These are phyloP conservation scores for Mylabris phalerata DNA, from an alignment of 1,140 invertebrate genomes.

Conservation along the genomic window DNA sequence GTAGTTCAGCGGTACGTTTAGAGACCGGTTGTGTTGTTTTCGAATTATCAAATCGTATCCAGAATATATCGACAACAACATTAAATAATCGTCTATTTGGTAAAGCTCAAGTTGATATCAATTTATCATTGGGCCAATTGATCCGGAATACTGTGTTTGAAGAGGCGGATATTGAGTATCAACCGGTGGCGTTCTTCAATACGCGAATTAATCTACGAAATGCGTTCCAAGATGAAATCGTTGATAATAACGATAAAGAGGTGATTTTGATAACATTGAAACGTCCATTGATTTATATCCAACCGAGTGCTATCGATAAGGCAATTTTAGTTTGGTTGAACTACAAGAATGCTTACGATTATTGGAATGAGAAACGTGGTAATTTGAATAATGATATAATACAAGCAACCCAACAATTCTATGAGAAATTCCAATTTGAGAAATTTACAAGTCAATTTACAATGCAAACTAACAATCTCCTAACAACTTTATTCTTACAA, in stretches of 20 bases:
- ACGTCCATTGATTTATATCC: constrained; percentile 87
- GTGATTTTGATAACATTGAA: constrained; percentile 87
- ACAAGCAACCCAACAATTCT: constrained; percentile 71
- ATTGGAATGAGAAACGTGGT: constrained; percentile 93
- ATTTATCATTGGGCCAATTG: constrained; percentile 89
- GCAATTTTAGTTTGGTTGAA: constrained; percentile 97
- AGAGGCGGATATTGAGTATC: constrained; percentile 93
- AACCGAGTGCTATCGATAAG: constrained; percentile 92
- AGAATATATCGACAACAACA: constrained; percentile 68
- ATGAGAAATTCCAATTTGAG: constrained; percentile 69
- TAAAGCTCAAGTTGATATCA: constrained; percentile 89
- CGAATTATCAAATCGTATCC: constrained; percentile 88
- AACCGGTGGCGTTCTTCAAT: constrained; percentile 95
- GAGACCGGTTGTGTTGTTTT: constrained; percentile 86
- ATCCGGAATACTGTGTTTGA: constrained; percentile 91
- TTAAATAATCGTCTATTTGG: constrained; percentile 63
- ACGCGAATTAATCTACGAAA: constrained; percentile 67
- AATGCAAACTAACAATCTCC: constrained; percentile 49
- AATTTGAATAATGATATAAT: constrained; percentile 82
- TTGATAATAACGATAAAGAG: constrained; percentile 84
- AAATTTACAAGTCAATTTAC: constrained; percentile 68
- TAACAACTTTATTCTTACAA: constrained; percentile 89
- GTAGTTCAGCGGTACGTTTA: constrained; percentile 89
- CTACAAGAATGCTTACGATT: constrained; percentile 98
- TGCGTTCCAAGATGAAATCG: constrained; percentile 68